phyloP scores from a whole-genome alignment of 2,888 invertebrate genomes.

The Galerucella nymphaeae region DNA sequence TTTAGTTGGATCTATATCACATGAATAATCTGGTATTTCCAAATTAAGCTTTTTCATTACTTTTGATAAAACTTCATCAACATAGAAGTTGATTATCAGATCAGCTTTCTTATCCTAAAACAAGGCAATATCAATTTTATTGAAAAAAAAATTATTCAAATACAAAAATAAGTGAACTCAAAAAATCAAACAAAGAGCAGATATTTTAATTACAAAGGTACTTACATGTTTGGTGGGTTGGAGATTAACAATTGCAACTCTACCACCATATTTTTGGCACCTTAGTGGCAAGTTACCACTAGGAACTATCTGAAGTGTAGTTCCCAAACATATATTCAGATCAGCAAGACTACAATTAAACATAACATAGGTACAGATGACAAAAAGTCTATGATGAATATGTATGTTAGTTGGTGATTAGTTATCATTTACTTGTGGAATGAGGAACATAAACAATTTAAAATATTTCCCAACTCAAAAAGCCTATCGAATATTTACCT shows the following conservation, averaged over 20 bases:
- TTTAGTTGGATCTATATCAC: slow-evolving; percentile 75
- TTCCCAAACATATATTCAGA: slow-evolving; percentile 93
- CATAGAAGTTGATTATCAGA: slow-evolving; percentile 87
- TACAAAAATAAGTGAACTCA: neutral
- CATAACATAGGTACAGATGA: no score
- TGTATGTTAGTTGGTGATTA: no score
- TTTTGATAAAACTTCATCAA: slow-evolving; percentile 83
- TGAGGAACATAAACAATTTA: no score
- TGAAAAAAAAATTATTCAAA: no score
- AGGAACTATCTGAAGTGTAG: slow-evolving; percentile 97
- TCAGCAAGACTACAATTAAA: slow-evolving; percentile 81
- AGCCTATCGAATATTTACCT: slow-evolving; percentile 67
- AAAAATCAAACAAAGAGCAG: neutral
- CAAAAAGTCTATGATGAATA: no score
- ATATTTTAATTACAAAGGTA: neutral
- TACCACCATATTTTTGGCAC: slow-evolving; percentile 86
- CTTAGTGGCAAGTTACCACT: slow-evolving; percentile 93
- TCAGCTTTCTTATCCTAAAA: slow-evolving; percentile 91
- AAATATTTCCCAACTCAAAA: slow-evolving; percentile 4
- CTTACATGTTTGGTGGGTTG: slow-evolving; percentile 97
- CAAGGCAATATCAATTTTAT: no score
- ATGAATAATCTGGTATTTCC: slow-evolving; percentile 78
- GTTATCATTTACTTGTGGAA: no score
- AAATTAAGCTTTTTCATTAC: slow-evolving; percentile 80
- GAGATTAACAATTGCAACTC: slow-evolving; percentile 92